Conservation (phyloP, 2,113 vertebrate genomes). For the Acanthochromis polyacanthus region DNA sequence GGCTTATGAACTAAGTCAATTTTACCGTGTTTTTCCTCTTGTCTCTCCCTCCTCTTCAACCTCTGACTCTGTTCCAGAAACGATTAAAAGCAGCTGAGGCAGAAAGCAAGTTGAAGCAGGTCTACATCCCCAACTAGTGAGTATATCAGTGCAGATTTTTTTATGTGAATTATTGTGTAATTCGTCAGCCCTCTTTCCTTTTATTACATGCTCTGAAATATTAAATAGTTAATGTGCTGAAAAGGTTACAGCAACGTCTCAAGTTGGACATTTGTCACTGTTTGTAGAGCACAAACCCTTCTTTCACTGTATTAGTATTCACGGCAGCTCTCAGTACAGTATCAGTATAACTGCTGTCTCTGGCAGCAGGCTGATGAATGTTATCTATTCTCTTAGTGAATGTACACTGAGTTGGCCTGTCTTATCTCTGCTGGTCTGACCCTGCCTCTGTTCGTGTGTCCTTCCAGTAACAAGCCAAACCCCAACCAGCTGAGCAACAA, state of each 20-base stretch:
- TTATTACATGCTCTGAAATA: not conserved
- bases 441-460: conserved; percentile 8
- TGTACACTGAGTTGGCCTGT: not conserved
- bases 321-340: not conserved
- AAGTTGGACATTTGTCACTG: conserved; percentile 4
- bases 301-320: conserved; percentile 26
- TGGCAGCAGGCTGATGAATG: conserved; percentile 23
- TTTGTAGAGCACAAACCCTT: conserved; percentile 6
- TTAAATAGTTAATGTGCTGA: not conserved
- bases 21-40: conserved; percentile 1
- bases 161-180: not conserved
- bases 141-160: conserved; percentile 45
- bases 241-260: conserved; percentile 3
- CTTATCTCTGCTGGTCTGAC: conserved; percentile 22
- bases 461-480: conserved; percentile 96
- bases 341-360: conserved; percentile 9
- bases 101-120: conserved; percentile 88
- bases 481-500: conserved; percentile 98
- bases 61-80: conserved; percentile 78
- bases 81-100: conserved; percentile 88
- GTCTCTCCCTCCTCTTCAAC: conserved; percentile 3
- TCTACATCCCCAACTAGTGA: conserved; percentile 89
- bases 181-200: not conserved
- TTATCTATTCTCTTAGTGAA: conserved; percentile 24
- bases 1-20: not conserved